A percentile compares a stretch with the other conserved stretches of the same genome.
Conservation (phyloP, 92 coral and sea anemone genomes). For the Epizoanthus scotinus region DNA sequence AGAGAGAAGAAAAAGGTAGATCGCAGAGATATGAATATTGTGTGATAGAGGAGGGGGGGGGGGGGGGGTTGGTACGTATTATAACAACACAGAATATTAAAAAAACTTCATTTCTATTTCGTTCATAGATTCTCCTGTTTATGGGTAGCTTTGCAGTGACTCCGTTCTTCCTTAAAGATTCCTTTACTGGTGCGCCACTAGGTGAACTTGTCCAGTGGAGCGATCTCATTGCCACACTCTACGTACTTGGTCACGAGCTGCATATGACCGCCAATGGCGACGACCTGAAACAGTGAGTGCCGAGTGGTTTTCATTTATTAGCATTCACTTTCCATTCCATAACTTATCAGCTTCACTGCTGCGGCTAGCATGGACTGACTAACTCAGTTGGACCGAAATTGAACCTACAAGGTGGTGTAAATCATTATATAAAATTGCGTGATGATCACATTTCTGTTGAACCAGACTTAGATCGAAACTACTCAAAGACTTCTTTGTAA, state of each 20-base stretch:
- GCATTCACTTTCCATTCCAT: neutral
- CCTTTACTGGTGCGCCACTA: slow-evolving; percentile 54
- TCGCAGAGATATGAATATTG: no score
- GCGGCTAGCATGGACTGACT: no score
- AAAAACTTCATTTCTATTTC: neutral
- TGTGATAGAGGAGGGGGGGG: no score
- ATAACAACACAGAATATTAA: no score
- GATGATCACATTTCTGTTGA: no score
- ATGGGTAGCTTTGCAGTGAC: slow-evolving; percentile 46
- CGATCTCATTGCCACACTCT: slow-evolving; percentile 48
- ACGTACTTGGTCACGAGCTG: slow-evolving; percentile 57
- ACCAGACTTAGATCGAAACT: no score
- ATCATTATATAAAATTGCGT: no score
- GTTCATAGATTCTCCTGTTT: slow-evolving; percentile 46
- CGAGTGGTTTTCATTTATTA: neutral
- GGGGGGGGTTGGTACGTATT: no score
- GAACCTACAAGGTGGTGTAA: no score
- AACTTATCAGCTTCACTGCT: neutral
- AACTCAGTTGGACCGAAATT: no score
- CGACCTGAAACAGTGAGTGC: slow-evolving; percentile 37
- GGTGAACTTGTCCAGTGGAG: slow-evolving; percentile 65
- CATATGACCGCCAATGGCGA: slow-evolving; percentile 1
- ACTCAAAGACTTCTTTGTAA: no score
- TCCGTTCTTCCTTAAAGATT: slow-evolving; percentile 29
- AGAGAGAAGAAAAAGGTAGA: slow-evolving; percentile 33